phyloP scores from a whole-genome alignment of 2,113 vertebrate genomes.

The Condylura cristata region DNA sequence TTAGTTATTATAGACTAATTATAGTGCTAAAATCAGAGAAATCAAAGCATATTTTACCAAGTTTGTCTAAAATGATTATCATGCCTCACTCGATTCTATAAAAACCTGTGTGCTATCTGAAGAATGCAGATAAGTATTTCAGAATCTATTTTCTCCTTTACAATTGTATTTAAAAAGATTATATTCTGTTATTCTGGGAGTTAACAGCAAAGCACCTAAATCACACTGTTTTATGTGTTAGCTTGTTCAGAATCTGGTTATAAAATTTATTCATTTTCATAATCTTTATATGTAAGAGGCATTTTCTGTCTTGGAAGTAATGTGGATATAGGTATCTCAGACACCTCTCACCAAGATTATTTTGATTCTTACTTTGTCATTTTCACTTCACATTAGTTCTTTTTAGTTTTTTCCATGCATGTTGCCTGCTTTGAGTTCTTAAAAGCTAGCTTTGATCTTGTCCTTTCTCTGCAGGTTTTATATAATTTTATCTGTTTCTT shows the following conservation, averaged over 20 bases:
- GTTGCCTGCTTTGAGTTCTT: not conserved
- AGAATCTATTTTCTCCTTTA: not conserved
- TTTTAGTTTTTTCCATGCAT: not conserved
- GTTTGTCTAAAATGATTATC: conserved; percentile 7
- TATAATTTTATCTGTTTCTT: not conserved
- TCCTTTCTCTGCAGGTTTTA: not conserved
- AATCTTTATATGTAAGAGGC: not conserved
- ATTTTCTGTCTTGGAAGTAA: not conserved
- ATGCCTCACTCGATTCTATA: not conserved
- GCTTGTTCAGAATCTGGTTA: not conserved
- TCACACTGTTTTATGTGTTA: not conserved
- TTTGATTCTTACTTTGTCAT: not conserved
- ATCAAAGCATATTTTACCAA: not conserved
- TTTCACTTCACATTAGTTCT: not conserved
- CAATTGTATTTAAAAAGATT: not conserved
- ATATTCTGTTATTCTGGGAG: not conserved
- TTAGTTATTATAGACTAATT: not conserved
- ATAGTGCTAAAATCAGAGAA: not conserved
- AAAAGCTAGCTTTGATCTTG: not conserved
- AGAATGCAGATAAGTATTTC: conserved; percentile 20
- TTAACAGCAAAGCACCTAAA: not conserved
- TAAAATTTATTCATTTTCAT: not conserved
- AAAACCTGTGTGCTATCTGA: not conserved
- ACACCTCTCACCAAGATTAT: not conserved
- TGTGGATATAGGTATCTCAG: not conserved